Conservation (phyloP, 2,888 invertebrate genomes). For the Meteorus colon region DNA sequence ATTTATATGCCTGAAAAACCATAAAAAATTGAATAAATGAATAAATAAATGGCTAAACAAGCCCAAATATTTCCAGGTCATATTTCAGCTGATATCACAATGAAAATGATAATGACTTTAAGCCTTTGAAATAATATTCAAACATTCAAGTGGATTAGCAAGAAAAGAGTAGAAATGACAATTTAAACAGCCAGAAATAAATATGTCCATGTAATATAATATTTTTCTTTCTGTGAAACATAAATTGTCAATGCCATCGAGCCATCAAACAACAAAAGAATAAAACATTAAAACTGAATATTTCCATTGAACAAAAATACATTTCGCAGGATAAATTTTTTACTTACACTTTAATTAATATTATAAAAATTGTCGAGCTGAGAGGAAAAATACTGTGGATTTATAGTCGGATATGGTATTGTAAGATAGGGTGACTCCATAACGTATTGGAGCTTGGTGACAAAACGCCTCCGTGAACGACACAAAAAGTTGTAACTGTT, state of each 20-base stretch:
- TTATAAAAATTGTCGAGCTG: conserved; percentile 1
- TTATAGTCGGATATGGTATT: conserved; percentile 13
- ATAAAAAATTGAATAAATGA: neutral
- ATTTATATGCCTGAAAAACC: neutral
- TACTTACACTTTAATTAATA: neutral
- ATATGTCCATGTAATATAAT: too few relatives aligned
- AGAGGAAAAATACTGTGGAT: conserved; percentile 12
- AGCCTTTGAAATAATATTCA: too few relatives aligned
- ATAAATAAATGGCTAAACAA: neutral
- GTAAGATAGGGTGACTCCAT: conserved; percentile 15
- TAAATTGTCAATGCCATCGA: too few relatives aligned
- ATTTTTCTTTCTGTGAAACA: too few relatives aligned
- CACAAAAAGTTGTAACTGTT: conserved; percentile 2
- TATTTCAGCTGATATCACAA: too few relatives aligned
- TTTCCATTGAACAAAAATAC: neutral
- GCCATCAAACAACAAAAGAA: neutral
- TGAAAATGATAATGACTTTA: too few relatives aligned
- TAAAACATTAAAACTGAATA: neutral
- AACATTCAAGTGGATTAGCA: too few relatives aligned
- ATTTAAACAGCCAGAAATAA: too few relatives aligned
- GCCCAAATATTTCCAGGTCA: too few relatives aligned
- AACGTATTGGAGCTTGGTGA: conserved; percentile 11
- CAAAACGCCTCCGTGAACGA: conserved; percentile 12
- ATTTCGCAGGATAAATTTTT: neutral
- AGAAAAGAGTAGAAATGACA: too few relatives aligned